phyloP scores from a whole-genome alignment of 2,888 invertebrate genomes.

The Callyntrura sp. region DNA sequence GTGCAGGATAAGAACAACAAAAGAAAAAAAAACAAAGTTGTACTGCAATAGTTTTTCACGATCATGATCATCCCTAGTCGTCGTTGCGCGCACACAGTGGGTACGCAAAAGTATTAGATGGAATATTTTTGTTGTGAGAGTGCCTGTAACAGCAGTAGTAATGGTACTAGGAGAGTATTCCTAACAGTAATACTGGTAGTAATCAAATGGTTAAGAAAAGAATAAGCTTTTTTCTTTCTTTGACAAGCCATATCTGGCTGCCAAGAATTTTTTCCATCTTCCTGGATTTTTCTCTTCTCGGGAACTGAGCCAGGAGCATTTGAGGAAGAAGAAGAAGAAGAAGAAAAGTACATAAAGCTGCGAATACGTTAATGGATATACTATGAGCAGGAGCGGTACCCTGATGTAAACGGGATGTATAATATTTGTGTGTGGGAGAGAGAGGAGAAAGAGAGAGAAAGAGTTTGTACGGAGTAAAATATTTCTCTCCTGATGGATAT shows the following conservation, averaged over 20 bases:
- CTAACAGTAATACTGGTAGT: conserved; percentile 28
- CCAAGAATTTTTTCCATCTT: conserved; percentile 76
- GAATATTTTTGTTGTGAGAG: conserved; percentile 10
- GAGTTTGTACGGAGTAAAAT: conserved; percentile 63
- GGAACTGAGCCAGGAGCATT: conserved; percentile 74
- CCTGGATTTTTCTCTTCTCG: conserved; percentile 73
- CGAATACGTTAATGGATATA: neutral
- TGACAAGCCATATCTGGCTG: conserved; percentile 76
- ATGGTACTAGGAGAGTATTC: conserved; percentile 29
- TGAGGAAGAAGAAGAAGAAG: conserved; percentile 5
- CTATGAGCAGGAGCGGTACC: neutral
- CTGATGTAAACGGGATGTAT: no score
- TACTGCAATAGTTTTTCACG: conserved; percentile 40
- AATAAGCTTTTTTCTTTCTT: conserved; percentile 68
- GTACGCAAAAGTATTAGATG: neutral
- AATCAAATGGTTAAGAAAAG: conserved; percentile 74
- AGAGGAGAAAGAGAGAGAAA: neutral
- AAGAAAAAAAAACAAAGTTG: conserved; percentile 30
- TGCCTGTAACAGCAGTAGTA: conserved; percentile 50
- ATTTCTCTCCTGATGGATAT: conserved; percentile 71
- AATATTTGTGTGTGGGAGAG: neutral
- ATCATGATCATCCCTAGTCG: conserved; percentile 32
- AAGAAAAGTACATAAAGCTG: conserved; percentile 25
- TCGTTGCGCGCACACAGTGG: conserved; percentile 8
- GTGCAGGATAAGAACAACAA: conserved; percentile 29